Percentiles rank a stretch among this genome's conserved stretches.
These are phyloP conservation scores for Hemibagrus wyckioides DNA, from an alignment of 2,113 vertebrate species.

Conservation along the genomic window DNA sequence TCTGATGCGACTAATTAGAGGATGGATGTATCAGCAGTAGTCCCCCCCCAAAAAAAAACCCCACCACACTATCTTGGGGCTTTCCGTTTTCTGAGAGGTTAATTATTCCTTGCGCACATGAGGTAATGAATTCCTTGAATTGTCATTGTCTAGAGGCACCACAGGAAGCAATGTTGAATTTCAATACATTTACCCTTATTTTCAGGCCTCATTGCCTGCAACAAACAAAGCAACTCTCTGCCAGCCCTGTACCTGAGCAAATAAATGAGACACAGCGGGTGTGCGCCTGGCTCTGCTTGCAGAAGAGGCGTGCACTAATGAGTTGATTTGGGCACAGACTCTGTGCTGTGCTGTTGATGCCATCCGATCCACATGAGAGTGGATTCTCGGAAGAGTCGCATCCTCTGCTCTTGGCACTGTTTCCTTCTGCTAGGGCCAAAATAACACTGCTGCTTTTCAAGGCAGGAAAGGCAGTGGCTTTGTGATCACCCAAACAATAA, in stretches of 20 bases:
- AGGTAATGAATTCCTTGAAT: conserved; percentile 40
- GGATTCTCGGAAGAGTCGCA: conserved; percentile 32
- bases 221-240: conserved; percentile 10
- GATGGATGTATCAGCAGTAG: neutral
- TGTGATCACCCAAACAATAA: conserved; percentile 41
- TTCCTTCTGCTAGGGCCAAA: conserved; percentile 39
- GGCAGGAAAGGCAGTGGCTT: conserved; percentile 40
- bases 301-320: conserved; percentile 24
- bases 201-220: conserved; percentile 32
- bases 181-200: conserved; percentile 34
- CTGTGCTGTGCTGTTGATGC: conserved; percentile 17
- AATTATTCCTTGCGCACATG: conserved; percentile 24
- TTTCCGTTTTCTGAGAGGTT: neutral
- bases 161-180: conserved; percentile 22
- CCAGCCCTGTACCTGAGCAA: conserved; percentile 35
- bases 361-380: conserved; percentile 30
- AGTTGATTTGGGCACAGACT: conserved; percentile 15
- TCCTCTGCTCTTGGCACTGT: conserved; percentile 45
- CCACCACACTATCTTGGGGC: neutral
- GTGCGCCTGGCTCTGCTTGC: conserved; percentile 5
- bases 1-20: conserved; percentile 5
- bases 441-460: conserved; percentile 41
- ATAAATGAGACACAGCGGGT: conserved; percentile 41
- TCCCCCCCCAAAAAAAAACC: neutral
- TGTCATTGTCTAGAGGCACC: neutral